Evolutionary conservation across 2,888 invertebrate genomes (phyloP), one percentile per base, ranked within the genome.

Genomic region (Limnephilus marmoratus): DNA sequence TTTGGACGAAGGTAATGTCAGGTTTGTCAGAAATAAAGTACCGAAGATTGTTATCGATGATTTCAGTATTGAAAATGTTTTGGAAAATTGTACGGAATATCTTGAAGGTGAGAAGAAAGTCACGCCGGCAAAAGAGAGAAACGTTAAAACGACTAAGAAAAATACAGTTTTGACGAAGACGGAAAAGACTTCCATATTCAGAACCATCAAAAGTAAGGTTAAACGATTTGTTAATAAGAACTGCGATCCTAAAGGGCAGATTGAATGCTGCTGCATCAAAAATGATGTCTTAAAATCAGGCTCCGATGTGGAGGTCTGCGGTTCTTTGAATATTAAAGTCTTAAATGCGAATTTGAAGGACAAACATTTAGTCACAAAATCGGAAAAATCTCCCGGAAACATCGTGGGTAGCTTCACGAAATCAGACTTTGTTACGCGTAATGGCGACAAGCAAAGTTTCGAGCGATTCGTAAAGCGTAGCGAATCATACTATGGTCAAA

Each of bases 401-500:
- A 49, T 82, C 13, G 88, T 90, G 7, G 87, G 89, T 11, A 89
- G 85, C 24, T 89, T 85, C 41, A 45, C 85, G n/a, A 89, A 87
- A 80, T 83, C 82, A 3, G 85, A 83, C 34, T 91, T 91, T 37
- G 87, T 81, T 29, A 85, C 90, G 45, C 81, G 82, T 13, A 86
- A 29, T 94, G 93, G 95, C 0, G 95, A 94, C 81, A 94, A 94
- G 0, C 96, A 96, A 80, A 95, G 95, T 81, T 95, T 96, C 3
- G 96, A 96, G 91, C 95, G 94, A 2, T 96, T 96, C 92, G 94
- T 96, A 2, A 96, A 96, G 94, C 95, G 95, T n/a, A 96, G 96
- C 94, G 96, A 96, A 91, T 95, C 95, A 49, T 96, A 96, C 92
- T 96, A 95, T 92, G 95, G 95, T 0, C 94, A 95, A 1, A 96